These are phyloP conservation scores for Xylota segnis DNA, from an alignment of 2,888 invertebrate genomes.

Conservation along the genomic window DNA sequence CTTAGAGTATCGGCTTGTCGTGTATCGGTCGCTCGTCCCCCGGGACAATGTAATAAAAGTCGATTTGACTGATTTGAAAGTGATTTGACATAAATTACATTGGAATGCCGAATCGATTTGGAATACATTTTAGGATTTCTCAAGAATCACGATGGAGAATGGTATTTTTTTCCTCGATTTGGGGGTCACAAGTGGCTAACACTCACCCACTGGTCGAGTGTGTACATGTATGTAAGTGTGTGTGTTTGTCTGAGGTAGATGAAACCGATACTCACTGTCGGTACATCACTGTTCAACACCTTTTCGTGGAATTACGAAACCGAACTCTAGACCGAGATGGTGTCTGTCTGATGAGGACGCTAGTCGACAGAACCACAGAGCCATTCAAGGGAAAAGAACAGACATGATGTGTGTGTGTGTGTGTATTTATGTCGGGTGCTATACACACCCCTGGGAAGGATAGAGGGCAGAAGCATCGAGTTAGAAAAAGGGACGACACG, in stretches of 20 bases:
- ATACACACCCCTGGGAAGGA: slow-evolving; percentile 67
- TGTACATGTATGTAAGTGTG: neutral
- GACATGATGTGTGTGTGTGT: slow-evolving; percentile 38
- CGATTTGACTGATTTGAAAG: slow-evolving; percentile 73
- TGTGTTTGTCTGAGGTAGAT: slow-evolving; percentile 6
- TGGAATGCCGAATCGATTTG: slow-evolving; percentile 69
- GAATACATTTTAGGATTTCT: slow-evolving; percentile 57
- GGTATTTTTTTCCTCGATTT: slow-evolving; percentile 24
- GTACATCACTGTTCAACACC: slow-evolving; percentile 76
- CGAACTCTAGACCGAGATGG: slow-evolving; percentile 69
- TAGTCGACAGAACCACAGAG: slow-evolving; percentile 52
- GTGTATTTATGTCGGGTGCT: slow-evolving; percentile 55
- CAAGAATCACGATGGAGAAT: slow-evolving; percentile 43
- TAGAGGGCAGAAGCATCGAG: slow-evolving; percentile 39
- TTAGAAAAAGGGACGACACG: slow-evolving; percentile 51
- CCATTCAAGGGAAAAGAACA: slow-evolving; percentile 61
- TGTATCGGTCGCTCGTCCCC: slow-evolving; percentile 52
- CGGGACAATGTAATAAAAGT: slow-evolving; percentile 68
- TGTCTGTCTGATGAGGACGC: slow-evolving; percentile 68
- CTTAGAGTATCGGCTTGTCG: neutral
- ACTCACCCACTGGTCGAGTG: slow-evolving; percentile 10
- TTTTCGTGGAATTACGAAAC: slow-evolving; percentile 76
- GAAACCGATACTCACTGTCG: slow-evolving; percentile 72
- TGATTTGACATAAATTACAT: slow-evolving; percentile 73
- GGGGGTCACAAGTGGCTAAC: slow-evolving; percentile 21